Evolutionary conservation across 2,888 invertebrate genomes (phyloP), one percentile per base, ranked within the genome.

Genomic region (Archips crataeganus): DNA sequence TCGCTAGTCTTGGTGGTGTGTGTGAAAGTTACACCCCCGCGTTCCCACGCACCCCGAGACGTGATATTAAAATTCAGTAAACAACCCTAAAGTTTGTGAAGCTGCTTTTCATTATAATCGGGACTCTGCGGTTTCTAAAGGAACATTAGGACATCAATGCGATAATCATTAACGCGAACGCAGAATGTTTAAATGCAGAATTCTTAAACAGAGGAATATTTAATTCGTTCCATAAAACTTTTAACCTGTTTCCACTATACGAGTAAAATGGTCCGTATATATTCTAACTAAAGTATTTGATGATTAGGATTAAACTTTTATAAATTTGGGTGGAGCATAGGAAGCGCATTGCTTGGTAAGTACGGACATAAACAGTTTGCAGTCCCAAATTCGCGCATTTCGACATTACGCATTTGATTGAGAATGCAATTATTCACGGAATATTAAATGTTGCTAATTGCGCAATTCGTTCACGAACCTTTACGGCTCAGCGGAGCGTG

Each of bases 21-120:
- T 90, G 90, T 86, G 90, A 90, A 90, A 85, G 83, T 85, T 81
- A 82, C 85, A 79, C 84, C 85, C 83, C 84, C 81, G 79, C 80
- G 83, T 89, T 91, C 89, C 86, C 90, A 91, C 87, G 88, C 82
- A 85, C 79, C 79, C 83, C 80, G 77, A 76, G 73, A 75, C 71
- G 66, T 54, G 65, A 65, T 63, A 54, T 71, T 75, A 72, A 69
- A 71, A 64, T 77, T 70, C 64, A 70, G 74, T 74, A 70, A 70
- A 63, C 66, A 70, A 51, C 68, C 66, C 73, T 32, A 32, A 63
- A 45, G 54, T 73, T 68, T 10, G 57, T 59, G 63, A 64, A 68
- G 13, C 66, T 15, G 62, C n/a, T 63, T 68, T 68, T 68, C 73
- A 59, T 73, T 73, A 59, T 73, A 63, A 64, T 57, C 47, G 62